Conservation (phyloP, 2,888 invertebrate species). For the Boloria selene region DNA sequence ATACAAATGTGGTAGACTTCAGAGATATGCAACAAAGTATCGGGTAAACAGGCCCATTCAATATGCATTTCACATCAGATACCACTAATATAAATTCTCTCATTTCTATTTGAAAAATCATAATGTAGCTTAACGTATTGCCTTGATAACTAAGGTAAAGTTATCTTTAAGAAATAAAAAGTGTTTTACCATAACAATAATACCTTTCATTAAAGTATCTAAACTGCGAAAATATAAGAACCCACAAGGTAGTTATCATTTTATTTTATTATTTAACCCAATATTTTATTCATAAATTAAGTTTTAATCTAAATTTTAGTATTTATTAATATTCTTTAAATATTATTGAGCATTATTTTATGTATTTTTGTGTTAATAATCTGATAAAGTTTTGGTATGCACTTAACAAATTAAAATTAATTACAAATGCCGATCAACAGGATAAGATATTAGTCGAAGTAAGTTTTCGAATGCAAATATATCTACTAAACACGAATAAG, state of each 20-base stretch:
- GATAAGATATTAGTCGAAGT: conserved; percentile 16
- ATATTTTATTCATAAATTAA: no score
- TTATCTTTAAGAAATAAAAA: background rate
- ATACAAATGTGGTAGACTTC: background rate
- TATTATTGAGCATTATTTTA: no score
- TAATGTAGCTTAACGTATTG: background rate
- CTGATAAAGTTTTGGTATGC: conserved; percentile 6
- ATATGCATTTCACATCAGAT: conserved; percentile 1
- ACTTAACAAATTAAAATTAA: conserved; percentile 23
- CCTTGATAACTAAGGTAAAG: background rate
- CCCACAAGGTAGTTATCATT: no score
- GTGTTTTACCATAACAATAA: no score
- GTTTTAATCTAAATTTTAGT: no score
- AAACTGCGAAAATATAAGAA: background rate
- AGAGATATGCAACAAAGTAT: conserved; percentile 47
- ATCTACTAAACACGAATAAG: conserved; percentile 11
- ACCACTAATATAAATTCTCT: background rate
- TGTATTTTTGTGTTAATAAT: background rate
- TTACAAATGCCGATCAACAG: conserved; percentile 17
- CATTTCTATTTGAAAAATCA: background rate
- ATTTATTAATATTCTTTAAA: no score
- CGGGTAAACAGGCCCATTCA: conserved; percentile 44
- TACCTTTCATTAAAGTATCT: background rate
- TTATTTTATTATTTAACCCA: no score
- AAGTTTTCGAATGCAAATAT: conserved; percentile 17